Evolutionary conservation across 2,888 invertebrate genomes (phyloP), one percentile per base, ranked within the genome.

Genomic region (Rhamnusium bicolor): DNA sequence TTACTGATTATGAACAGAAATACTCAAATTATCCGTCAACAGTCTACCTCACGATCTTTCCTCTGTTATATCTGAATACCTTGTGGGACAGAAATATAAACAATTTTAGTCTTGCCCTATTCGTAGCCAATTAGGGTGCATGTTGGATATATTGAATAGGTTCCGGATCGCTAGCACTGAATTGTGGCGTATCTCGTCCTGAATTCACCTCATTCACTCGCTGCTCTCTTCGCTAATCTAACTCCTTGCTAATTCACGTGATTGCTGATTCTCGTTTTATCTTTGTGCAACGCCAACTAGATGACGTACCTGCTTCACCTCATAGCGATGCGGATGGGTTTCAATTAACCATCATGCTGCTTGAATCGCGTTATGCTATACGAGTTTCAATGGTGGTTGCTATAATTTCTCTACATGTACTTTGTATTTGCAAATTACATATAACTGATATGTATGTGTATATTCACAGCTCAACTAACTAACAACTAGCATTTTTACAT

Each of bases 191-290:
- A 71, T 74, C 72, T 81, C 80, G 74, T 76, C 76, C 78, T 73
- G 73, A 69, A 79, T 79, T 80, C 76, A 74, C 74, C 75, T 73
- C 76, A 77, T 77, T 75, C 75, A 71, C 66, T 60, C 74, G 85
- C 85, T 87, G 87, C 86, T 87, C 87, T 87, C 86, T 87, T 87
- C 85, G 85, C 84, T 86, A 85, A 85, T 85, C 83, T 83, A 77
- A 61, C 75, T 75, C 75, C 70, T 75, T 79, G 79, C 80, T 81
- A 84, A 87, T 87, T 86, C 86, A 85, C 85, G 85, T 86, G 86
- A 86, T 86, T 86, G 86, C 86, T 83, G 84, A 86, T 75, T 85
- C 82, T 82, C 76, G 84, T 83, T 86, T 86, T 86, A 86, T 86
- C 86, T 85, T 85, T 86, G 86, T 85, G 85, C 85, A 85, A 71